Evolutionary conservation across 1,140 invertebrate species (phyloP), one percentile per base, ranked within the genome.

Genomic region (Drosophila guanche): DNA sequence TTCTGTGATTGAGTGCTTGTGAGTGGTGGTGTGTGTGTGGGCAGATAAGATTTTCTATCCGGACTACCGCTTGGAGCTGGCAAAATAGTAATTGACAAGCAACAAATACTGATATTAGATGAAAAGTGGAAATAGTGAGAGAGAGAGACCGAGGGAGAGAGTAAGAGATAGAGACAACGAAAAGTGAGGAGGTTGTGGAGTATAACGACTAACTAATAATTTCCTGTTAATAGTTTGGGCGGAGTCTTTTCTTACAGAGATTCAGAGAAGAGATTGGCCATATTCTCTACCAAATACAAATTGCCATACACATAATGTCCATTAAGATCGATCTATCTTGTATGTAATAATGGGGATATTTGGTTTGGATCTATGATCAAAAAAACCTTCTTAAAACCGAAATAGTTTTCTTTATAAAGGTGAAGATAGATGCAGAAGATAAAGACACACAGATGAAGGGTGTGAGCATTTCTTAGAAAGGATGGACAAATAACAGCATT

Each of bases 31-130:
- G 40, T 48, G 43, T 52, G 45, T 54, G 63, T 68, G 63, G 62
- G 65, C 42, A 67, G 65, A 68, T 68, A 68, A 68, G 62, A 68
- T 68, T 68, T 68, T 67, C 61, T 37, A 37, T 12, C 33, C 10
- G 48, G 65, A 67, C 65, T 46, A 41, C 65, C 65, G 48, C 67
- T 54, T 33, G 62, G 42, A 47, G 62, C 65, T 68, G 65, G 61
- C 25, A 61, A 61, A 37, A 12, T 37, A 37, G 29, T 50, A 51
- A 51, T 51, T 47, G 23, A 27, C 16, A 41, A 25, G 16, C 10
- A 25, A 37, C 29, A 29, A 29, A 37, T 4, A 67, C 63, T 67
- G 63, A 67, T 67, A 67, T 67, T 67, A 67, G 48, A 67, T 45
- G 61, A 67, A 67, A 54, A 41, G 33, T 37, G 12, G 33, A 37